phyloP scores from a whole-genome alignment of 2,888 invertebrate species.

The Hipparchia sbordonii region DNA sequence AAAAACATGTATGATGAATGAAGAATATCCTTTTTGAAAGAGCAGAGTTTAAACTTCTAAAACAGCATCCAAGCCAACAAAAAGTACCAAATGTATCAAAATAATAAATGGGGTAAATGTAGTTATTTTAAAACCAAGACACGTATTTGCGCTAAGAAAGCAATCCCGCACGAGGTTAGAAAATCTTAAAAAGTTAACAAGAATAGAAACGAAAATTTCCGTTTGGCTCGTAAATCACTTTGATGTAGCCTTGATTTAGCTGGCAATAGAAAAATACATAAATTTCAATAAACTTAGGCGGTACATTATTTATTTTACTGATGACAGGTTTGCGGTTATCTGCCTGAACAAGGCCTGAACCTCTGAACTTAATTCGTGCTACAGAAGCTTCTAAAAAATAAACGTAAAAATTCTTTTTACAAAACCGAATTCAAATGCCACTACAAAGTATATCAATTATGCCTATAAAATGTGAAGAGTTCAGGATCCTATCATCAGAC shows the following conservation, averaged over 20 bases:
- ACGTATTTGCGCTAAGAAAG: slow-evolving; percentile 21
- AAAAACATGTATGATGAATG: too few species aligned
- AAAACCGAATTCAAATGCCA: too few species aligned
- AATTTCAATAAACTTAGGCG: not conserved
- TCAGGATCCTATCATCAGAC: too few species aligned
- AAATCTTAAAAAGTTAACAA: slow-evolving; percentile 13
- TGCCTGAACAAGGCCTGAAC: too few species aligned
- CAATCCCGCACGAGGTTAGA: slow-evolving; percentile 14
- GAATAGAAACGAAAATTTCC: slow-evolving; percentile 10
- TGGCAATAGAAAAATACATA: not conserved
- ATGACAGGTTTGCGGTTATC: not conserved
- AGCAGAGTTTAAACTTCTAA: not conserved
- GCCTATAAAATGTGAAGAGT: too few species aligned
- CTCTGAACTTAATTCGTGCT: too few species aligned
- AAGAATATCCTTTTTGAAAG: too few species aligned
- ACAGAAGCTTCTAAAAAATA: too few species aligned
- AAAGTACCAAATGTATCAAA: slow-evolving; percentile 7
- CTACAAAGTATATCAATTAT: too few species aligned
- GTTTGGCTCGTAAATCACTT: slow-evolving; percentile 4
- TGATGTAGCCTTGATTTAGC: not conserved
- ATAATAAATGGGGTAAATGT: slow-evolving; percentile 13
- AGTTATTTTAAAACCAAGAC: slow-evolving; percentile 12
- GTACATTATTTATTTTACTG: not conserved
- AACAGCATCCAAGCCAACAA: not conserved
- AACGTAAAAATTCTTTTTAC: too few species aligned